These are phyloP conservation scores for Ammodytes marinus DNA, from an alignment of 2,113 vertebrate genomes.

Conservation along the genomic window DNA sequence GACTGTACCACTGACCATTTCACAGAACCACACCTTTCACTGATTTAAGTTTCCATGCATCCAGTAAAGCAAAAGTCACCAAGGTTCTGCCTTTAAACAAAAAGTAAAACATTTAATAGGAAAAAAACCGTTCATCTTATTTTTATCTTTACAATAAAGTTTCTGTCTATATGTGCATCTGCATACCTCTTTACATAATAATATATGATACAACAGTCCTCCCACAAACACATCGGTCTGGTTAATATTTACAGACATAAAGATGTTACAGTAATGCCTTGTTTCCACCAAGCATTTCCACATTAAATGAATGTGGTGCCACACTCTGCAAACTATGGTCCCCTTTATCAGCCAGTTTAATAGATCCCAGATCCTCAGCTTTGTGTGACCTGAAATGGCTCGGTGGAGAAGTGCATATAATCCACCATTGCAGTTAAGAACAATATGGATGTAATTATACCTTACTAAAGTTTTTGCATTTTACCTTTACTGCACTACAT, in stretches of 20 bases:
- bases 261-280: constrained; percentile 28
- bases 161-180: background rate
- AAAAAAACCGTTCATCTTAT: too few species aligned
- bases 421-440: background rate
- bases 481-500: background rate
- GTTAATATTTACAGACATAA: constrained; percentile 62
- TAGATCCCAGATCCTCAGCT: constrained; percentile 12
- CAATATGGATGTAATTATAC: background rate
- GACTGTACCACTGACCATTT: background rate
- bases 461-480: background rate
- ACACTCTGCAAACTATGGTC: too few species aligned
- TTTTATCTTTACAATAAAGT: background rate
- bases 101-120: background rate
- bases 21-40: background rate
- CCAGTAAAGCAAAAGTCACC: background rate
- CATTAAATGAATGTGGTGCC: too few species aligned
- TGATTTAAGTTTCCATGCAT: background rate
- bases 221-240: constrained; percentile 27
- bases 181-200: constrained; percentile 9
- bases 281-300: too few species aligned
- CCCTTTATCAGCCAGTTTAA: constrained; percentile 35
- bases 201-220: constrained; percentile 12
- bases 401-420: background rate
- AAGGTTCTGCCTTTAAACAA: background rate
- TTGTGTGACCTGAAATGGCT: background rate